Base-by-base conservation (phyloP, 2,113 vertebrate genomes). In the Hipposideros armiger region DNA sequence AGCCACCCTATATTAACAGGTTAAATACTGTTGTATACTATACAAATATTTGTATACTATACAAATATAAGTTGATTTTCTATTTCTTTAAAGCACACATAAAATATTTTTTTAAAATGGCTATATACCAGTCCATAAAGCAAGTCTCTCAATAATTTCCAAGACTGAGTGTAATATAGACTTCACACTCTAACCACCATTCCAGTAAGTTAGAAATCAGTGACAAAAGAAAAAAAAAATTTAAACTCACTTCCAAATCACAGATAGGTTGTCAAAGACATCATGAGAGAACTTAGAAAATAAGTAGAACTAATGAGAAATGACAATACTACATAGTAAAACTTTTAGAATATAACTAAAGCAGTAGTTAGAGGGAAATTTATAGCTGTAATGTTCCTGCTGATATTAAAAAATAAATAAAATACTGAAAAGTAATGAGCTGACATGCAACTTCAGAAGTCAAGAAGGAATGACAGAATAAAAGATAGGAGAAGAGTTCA, bases 11-110 rank as follows among this genome's bases (percentile, higher is more conserved):
- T 26, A 45, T 70, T 50, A 93, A 78, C 16, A 77, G 47, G 36
- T 86, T 87, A 88, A 73, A 82, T 62, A 45, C 3, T 93, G 2
- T 73, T 95, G 13, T 36, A 36, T 36, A 36, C 32, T 42, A 82
- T 22, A 56, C 22, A 91, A 85, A 86, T 91, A 20, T 40, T 36
- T 36, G 36, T 36, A 36, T 36, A 36, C 32, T 42, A 82, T 22
- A 56, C 22, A 91, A 85, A 86, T 91, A 20, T 40, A 78, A 58
- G 52, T 28, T 47, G 20, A 67, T 90, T 96, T 86, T 85, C 11
- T 58, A 56, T 47, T 91, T 91, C 87, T 94, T 64, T 15, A 64
- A 83, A 93, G 76, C 11, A 87, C 1, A 77, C 32, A 28, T 40
- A 66, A 45, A 56, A 56, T 52, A 16, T 47, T 47, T 90, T 87